A percentile compares a stretch with the other conserved stretches of the same genome.
Evolutionary conservation across 2,797 vertebrate species (phyloP).

Genomic region (Peromyscus attwateri): DNA sequence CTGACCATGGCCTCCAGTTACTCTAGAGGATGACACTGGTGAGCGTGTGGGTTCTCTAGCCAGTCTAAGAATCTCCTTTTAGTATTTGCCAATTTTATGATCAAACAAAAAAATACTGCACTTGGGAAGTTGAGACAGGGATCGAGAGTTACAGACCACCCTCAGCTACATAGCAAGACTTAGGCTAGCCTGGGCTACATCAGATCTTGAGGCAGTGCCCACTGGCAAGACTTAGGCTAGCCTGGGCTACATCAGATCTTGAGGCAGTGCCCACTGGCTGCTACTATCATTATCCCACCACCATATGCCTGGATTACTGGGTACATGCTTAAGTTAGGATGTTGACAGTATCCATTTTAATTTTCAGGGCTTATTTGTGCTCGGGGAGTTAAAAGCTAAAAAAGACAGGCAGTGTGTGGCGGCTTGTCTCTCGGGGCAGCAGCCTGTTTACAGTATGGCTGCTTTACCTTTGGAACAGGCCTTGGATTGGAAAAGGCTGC

Average conservation of each 20-base stretch:
- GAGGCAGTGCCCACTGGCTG: not conserved
- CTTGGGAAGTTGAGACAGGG: not conserved
- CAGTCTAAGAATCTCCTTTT: not conserved
- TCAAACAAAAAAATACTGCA: not conserved
- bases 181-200: not conserved
- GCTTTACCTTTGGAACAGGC: not conserved
- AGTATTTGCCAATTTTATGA: slow-evolving; percentile 12
- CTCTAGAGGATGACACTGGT: not conserved
- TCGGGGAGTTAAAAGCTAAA: not conserved
- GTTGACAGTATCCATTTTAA: not conserved
- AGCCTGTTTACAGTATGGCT: not conserved
- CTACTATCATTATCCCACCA: not conserved
- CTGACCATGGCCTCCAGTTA: not conserved
- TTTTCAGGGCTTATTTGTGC: not conserved
- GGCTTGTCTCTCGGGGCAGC: not conserved
- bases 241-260: not conserved
- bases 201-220: not conserved
- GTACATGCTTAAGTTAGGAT: not conserved
- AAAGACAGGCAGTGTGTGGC: not conserved
- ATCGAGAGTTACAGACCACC: not conserved
- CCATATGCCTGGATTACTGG: not conserved
- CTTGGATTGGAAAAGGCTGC: slow-evolving; percentile 5
- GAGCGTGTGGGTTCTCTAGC: not conserved
- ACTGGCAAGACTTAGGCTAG: not conserved
- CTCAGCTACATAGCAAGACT: not conserved